Base-by-base conservation (phyloP, 2,888 invertebrate species). In the Callosobruchus maculatus region DNA sequence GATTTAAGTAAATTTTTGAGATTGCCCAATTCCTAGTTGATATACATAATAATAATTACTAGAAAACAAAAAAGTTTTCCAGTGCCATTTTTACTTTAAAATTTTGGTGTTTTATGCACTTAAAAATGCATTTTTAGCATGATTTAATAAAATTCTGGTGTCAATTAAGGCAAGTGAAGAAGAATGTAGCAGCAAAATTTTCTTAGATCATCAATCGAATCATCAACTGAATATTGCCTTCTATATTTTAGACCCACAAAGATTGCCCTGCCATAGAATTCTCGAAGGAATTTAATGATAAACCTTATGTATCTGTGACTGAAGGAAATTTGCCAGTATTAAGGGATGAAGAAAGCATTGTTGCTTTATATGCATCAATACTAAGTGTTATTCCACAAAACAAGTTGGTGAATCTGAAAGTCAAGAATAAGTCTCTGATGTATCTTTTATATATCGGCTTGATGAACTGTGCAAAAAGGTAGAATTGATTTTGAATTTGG, bases 401-500 rank as follows among this genome's bases (percentile, higher is more conserved):
- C 72, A 79, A 75, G 68, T 73, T 82, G 31, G 72, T 80, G 67
- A 73, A 76, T 71, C 75, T 79, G n/a, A 74, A 78, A 71, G 74
- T 82, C 13, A 78, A 82, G 74, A 80, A 79, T 5, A 78, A 80
- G 76, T 78, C 81, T 69, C 76, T 85, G 2, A 74, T 85, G 20
- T 80, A 81, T 74, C 77, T 81, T 70, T 79, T 87, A 22, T 84
- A 84, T 76, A 79, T 82, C 31, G 83, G 81, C 31, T 80, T 87
- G 21, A 75, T 86, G 68, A 80, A 81, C 5, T 82, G 83, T 77
- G 84, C 84, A 26, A 82, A 84, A 78, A 84, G 82, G 86, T 86
- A 82, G 76, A 76, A 74, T 71, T 72, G 26, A n/a, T n/a, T n/a
- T n/a, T n/a, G n/a, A n/a, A n/a, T n/a, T n/a, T n/a, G n/a, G n/a